A percentile compares a stretch with the other conserved stretches of the same genome.
These are phyloP conservation scores for Nannoperca obscura DNA, from an alignment of 2,797 vertebrate species.

Conservation along the genomic window DNA sequence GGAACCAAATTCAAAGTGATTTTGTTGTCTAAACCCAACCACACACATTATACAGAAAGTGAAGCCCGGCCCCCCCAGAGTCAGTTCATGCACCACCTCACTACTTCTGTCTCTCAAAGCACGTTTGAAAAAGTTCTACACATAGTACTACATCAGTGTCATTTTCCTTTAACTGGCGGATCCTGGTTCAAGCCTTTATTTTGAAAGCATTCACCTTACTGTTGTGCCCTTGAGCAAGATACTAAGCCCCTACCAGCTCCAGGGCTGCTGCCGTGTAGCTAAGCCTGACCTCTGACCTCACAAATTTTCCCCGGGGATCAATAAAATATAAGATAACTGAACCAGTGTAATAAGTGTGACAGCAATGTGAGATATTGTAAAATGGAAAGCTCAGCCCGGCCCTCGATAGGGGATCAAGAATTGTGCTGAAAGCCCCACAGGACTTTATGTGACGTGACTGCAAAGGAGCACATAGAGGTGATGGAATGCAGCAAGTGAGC, in stretches of 20 bases:
- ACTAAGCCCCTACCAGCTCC: neutral
- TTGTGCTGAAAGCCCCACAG: slow-evolving; percentile 22
- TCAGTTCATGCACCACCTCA: neutral
- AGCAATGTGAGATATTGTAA: slow-evolving; percentile 26
- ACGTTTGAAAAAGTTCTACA: neutral
- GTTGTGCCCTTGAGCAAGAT: slow-evolving; percentile 18
- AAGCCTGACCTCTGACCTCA: slow-evolving; percentile 28
- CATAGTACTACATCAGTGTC: neutral
- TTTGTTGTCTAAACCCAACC: too few species aligned
- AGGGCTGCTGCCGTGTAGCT: neutral
- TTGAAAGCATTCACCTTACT: neutral
- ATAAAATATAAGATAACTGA: slow-evolving; percentile 38
- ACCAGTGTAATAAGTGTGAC: slow-evolving; percentile 22
- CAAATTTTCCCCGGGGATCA: slow-evolving; percentile 10
- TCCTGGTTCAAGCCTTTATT: slow-evolving; percentile 4
- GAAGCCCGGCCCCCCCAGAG: too few species aligned
- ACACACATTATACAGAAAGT: too few species aligned
- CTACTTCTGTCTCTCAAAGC: neutral
- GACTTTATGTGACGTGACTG: slow-evolving; percentile 35
- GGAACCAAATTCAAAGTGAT: too few species aligned
- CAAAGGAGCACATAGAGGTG: slow-evolving; percentile 13
- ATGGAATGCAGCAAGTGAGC: neutral
- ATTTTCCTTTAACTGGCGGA: neutral
- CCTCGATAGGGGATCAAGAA: slow-evolving; percentile 20
- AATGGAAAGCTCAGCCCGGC: slow-evolving; percentile 28